These are phyloP conservation scores for Caenorhabditis japonica DNA, from an alignment of 2,888 invertebrate species.

Conservation along the genomic window DNA sequence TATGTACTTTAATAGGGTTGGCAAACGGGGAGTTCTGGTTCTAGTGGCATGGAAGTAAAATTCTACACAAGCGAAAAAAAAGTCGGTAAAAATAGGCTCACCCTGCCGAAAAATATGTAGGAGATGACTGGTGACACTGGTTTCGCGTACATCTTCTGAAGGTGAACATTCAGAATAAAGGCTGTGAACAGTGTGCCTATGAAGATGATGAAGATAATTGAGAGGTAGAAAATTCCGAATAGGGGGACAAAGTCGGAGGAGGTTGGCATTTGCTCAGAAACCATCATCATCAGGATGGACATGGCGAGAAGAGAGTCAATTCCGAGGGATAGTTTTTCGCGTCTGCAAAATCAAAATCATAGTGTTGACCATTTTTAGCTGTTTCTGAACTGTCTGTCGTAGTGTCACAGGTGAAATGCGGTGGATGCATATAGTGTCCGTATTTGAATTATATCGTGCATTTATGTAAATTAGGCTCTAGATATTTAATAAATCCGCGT, in stretches of 20 bases:
- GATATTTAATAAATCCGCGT: no score
- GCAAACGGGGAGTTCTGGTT: no score
- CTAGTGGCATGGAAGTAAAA: no score
- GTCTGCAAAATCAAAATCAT: constrained; percentile 25
- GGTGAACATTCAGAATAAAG: constrained; percentile 75
- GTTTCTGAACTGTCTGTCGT: no score
- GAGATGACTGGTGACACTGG: constrained; percentile 74
- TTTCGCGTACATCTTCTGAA: constrained; percentile 74
- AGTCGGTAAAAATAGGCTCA: constrained; percentile 16
- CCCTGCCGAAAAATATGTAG: constrained; percentile 74
- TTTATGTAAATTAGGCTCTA: no score
- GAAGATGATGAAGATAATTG: constrained; percentile 76
- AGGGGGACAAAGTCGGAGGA: constrained; percentile 77
- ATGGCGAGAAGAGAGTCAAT: constrained; percentile 78
- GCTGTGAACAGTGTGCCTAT: constrained; percentile 76
- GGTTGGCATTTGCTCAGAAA: constrained; percentile 80
- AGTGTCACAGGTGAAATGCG: no score
- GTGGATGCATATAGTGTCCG: no score
- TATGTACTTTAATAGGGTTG: no score
- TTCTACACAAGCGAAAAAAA: no score
- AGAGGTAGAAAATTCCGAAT: constrained; percentile 75
- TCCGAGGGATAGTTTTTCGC: constrained; percentile 75
- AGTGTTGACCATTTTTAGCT: not conserved
- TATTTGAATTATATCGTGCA: no score
- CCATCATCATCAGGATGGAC: constrained; percentile 79